phyloP scores from a whole-genome alignment of 2,888 invertebrate species.

The Protonemura montana region DNA sequence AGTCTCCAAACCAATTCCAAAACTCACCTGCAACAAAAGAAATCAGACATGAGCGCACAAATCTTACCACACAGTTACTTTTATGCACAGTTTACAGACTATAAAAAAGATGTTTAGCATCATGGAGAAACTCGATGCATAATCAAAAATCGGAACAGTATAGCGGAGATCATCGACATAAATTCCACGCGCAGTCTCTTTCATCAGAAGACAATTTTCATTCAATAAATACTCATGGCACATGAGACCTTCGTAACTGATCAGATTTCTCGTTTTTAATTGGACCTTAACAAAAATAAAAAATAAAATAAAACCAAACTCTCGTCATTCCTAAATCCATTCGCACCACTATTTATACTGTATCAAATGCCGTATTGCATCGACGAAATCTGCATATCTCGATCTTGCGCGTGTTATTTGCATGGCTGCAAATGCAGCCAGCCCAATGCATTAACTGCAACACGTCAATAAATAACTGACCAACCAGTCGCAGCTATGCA shows the following conservation, averaged over 20 bases:
- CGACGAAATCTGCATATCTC: background rate
- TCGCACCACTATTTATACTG: background rate
- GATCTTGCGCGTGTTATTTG: background rate
- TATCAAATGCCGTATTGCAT: background rate
- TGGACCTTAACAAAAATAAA: background rate
- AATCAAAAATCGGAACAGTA: background rate
- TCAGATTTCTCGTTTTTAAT: background rate
- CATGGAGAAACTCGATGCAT: background rate
- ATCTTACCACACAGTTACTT: background rate
- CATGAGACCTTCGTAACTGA: background rate
- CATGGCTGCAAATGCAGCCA: background rate
- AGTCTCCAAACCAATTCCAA: background rate
- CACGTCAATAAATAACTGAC: background rate
- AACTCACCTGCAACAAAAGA: constrained; percentile 1
- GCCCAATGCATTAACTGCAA: background rate
- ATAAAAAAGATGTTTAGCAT: background rate
- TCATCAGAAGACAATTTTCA: background rate
- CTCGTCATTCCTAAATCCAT: background rate
- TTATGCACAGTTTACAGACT: background rate
- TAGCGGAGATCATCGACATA: background rate
- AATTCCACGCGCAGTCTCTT: background rate
- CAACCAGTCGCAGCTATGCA: too few species aligned
- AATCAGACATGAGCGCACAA: background rate
- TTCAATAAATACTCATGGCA: too few species aligned
- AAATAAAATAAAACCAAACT: background rate